Evolutionary conservation across 2,113 vertebrate species (phyloP), one percentile per base, ranked within the genome.

Genomic region (Larimichthys crocea): DNA sequence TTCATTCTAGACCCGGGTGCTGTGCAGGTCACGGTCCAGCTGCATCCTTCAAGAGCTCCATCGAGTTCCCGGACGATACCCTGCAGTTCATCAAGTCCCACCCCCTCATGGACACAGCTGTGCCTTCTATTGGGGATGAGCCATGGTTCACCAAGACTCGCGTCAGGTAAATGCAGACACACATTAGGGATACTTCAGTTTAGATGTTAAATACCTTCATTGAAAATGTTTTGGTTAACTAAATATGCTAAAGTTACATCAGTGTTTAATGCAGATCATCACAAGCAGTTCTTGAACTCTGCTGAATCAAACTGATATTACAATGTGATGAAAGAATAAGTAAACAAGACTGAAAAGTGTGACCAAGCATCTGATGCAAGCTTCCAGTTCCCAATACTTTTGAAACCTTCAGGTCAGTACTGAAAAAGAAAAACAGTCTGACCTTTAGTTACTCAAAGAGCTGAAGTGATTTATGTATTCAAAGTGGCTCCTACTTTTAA

Each of bases 121-220:
- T 99, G 69, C 97, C 97, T 0, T 97, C 97, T 17, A 93, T 97
- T 8, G 94, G 95, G 14, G 97, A 99, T 1, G 98, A 99, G 90
- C 98, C 98, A 8, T 99, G 98, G 98, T 98, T 99, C 95, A 99
- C 98, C 40, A 99, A 97, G 95, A 99, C 98, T 4, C 96, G 98
- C 44, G 97, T 99, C 94, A 97, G 98, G 98, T 99, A 94, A 74
- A 49, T 0, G 3, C 9, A 31, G 16, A 42, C 3, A 7, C 22
- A 0, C 16, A 31, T 14, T 2, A 46, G 4, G 22, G 20, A 16
- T 5, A n/a, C 57, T 17, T 24, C 5, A 1, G 20, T 26, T 20
- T 35, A 3, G 10, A 14, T 31, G 15, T 24, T 26, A 4, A 48
- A 35, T 24, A 40, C 17, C 7, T 16, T 40, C 7, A 40, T 8